Percentiles rank a stretch among this genome's conserved stretches.
phyloP scores from a whole-genome alignment of 2,797 vertebrate genomes.

The Coregonus ussuriensis region DNA sequence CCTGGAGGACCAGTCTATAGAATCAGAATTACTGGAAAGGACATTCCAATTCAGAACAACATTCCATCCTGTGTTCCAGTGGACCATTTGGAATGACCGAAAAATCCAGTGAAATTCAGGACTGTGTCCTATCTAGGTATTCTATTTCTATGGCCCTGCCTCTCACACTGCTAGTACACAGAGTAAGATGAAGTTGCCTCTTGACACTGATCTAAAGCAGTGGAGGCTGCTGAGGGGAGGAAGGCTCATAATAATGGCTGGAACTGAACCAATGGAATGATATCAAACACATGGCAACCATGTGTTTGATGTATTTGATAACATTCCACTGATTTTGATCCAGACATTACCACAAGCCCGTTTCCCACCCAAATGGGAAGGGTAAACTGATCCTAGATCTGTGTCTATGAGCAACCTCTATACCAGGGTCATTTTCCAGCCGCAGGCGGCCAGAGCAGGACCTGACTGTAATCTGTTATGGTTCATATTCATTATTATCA shows the following conservation, averaged over 20 bases:
- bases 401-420: conserved; percentile 57
- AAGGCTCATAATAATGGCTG: too few relatives aligned
- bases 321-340: too few relatives aligned
- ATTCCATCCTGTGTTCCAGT: conserved; percentile 40
- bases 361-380: neutral
- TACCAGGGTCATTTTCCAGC: conserved; percentile 82
- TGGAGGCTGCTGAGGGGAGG: too few relatives aligned
- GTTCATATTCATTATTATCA: conserved; percentile 50
- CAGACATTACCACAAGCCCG: too few relatives aligned
- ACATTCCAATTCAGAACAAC: conserved; percentile 45
- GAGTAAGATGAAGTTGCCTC: conserved; percentile 53
- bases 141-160: conserved; percentile 56
- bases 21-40: conserved; percentile 52
- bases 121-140: conserved; percentile 45
- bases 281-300: too few relatives aligned
- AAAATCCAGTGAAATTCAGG: conserved; percentile 39
- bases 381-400: conserved; percentile 44
- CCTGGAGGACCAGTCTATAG: conserved; percentile 49
- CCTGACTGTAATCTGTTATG: conserved; percentile 73
- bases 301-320: too few relatives aligned
- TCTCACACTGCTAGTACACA: conserved; percentile 70
- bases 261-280: too few relatives aligned
- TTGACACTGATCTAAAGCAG: conserved; percentile 41
- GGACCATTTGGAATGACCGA: conserved; percentile 25
- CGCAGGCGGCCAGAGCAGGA: conserved; percentile 88